A percentile compares a stretch with the other conserved stretches of the same genome.
These are phyloP conservation scores for Enteromius anoplus DNA, from an alignment of 2,797 vertebrate genomes.

Conservation along the genomic window DNA sequence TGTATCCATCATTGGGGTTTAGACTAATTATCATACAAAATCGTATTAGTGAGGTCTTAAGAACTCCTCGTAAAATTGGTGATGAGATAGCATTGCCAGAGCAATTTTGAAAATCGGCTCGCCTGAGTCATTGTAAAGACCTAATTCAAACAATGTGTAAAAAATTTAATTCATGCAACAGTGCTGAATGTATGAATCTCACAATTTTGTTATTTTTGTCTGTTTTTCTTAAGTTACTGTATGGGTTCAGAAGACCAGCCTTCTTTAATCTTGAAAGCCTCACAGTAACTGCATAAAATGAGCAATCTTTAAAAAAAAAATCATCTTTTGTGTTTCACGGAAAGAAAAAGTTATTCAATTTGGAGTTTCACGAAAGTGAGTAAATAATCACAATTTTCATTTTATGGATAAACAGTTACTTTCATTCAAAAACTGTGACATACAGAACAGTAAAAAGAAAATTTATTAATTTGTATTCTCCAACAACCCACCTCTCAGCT, in stretches of 20 bases:
- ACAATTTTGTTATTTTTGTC: not conserved
- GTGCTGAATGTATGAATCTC: not conserved
- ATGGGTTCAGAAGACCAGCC: not conserved
- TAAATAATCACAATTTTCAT: not conserved
- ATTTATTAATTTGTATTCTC: not conserved
- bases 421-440: not conserved
- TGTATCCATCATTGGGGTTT: too few relatives aligned
- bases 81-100: not conserved
- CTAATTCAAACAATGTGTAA: not conserved
- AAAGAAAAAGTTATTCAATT: not conserved
- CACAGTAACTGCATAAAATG: not conserved
- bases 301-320: not conserved
- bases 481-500: slow-evolving; percentile 72
- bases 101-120: not conserved
- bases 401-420: not conserved
- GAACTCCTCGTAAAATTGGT: too few relatives aligned
- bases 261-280: not conserved
- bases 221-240: not conserved
- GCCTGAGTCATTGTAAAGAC: not conserved
- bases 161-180: not conserved
- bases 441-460: not conserved
- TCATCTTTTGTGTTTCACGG: not conserved
- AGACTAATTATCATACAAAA: too few relatives aligned
- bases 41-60: too few relatives aligned
- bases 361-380: not conserved